Base-by-base conservation (phyloP, 2,888 invertebrate species). In the Apodemia duryi region DNA sequence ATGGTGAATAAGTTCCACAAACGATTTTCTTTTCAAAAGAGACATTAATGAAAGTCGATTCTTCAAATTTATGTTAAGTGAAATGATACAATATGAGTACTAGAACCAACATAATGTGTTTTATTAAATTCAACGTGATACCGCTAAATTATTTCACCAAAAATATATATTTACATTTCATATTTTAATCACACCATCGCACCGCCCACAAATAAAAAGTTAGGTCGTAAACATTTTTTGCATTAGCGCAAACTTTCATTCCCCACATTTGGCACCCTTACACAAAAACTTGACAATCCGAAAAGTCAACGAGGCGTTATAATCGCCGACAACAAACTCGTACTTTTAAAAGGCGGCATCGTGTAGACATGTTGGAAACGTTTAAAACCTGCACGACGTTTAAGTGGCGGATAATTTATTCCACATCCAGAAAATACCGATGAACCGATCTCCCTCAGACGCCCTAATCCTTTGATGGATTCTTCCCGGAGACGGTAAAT, bases 391-490 rank as follows among this genome's bases (percentile, higher is more conserved):
- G 77, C 74, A 77, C 75, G 75, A 80, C 80, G 80, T 74, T 77
- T 85, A 88, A 87, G 84, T 85, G 85, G 79, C 75, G 81, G 77
- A 86, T 88, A 88, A 90, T 88, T 88, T 89, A 89, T 90, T 86
- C 85, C 79, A 80, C 82, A 86, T 81, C 83, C 80, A 74, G 81
- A 76, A 83, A 85, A 85, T 84, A 82, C 78, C 82, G 83, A 84
- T 79, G 80, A 83, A 84, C 80, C 84, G 84, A 85, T 85, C 80
- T 77, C 78, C 76, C 78, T 77, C 80, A 80, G 83, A 84, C 82
- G 78, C 80, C 84, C 82, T 89, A 88, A 91, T 91, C 91, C 88
- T 87, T 88, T 89, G 89, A 91, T 90, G 88, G 89, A 91, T 90
- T 85, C 81, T 74, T 76, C 79, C 77, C 78, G 74, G 77, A 75